A percentile compares a stretch with the other conserved stretches of the same genome.
Conservation (phyloP, 2,797 vertebrate genomes). For the Microchirus variegatus region DNA sequence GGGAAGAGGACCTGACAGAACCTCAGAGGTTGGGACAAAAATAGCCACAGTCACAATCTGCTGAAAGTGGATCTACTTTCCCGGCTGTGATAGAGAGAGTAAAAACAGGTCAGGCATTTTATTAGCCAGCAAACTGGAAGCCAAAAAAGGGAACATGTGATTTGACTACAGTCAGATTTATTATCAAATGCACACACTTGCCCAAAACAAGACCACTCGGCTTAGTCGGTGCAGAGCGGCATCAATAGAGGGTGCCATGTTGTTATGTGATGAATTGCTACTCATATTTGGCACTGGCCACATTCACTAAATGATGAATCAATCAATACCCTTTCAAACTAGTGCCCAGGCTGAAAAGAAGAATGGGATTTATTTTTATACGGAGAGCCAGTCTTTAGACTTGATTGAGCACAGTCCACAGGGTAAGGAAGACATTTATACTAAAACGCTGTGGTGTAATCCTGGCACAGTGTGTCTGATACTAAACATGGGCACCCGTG, state of each 20-base stretch:
- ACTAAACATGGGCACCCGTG: constrained; percentile 56
- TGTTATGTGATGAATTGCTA: constrained; percentile 45
- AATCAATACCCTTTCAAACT: constrained; percentile 61
- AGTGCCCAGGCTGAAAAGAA: constrained; percentile 38
- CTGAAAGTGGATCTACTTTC: constrained; percentile 43
- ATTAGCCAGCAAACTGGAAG: constrained; percentile 12
- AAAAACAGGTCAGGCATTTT: constrained; percentile 22
- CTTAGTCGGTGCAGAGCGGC: constrained; percentile 18
- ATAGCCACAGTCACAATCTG: constrained; percentile 54
- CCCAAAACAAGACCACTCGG: not conserved
- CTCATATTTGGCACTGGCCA: constrained; percentile 41
- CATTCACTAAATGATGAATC: constrained; percentile 56
- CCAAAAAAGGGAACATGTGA: constrained; percentile 22
- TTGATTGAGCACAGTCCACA: constrained; percentile 64
- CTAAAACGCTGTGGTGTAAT: constrained; percentile 63
- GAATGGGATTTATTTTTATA: constrained; percentile 63
- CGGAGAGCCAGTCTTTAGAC: constrained; percentile 67
- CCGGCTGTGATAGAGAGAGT: not conserved
- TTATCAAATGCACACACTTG: not conserved
- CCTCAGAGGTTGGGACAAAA: constrained; percentile 38
- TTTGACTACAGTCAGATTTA: constrained; percentile 19
- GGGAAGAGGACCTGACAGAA: constrained; percentile 45
- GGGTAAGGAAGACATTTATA: constrained; percentile 50
- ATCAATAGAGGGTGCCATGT: constrained; percentile 18
- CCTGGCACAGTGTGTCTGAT: constrained; percentile 38